These are phyloP conservation scores for Bombus fervidus DNA, from an alignment of 1,140 invertebrate species.

Conservation along the genomic window DNA sequence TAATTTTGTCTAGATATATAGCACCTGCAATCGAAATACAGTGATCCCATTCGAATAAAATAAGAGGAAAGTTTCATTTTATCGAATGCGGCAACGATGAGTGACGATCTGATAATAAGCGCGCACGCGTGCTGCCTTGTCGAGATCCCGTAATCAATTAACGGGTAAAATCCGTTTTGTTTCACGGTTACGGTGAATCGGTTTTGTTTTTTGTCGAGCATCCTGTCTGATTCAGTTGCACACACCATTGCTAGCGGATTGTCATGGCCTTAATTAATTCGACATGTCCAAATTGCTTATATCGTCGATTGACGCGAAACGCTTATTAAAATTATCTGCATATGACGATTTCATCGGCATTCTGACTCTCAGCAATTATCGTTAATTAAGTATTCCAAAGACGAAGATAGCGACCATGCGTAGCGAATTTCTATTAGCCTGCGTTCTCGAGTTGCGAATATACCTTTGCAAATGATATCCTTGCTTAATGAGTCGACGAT, in stretches of 20 bases:
- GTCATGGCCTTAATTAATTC: constrained; percentile 56
- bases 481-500: neutral
- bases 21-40: no score
- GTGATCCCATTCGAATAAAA: neutral
- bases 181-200: constrained; percentile 36
- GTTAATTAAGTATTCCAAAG: constrained; percentile 40
- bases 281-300: constrained; percentile 35
- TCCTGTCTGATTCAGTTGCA: constrained; percentile 19
- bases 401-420: neutral
- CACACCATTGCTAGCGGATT: constrained; percentile 1
- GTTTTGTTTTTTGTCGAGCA: constrained; percentile 31
- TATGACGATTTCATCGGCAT: constrained; percentile 22
- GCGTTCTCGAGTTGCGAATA: neutral
- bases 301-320: constrained; percentile 9
- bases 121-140: constrained; percentile 22
- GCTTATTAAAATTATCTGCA: constrained; percentile 13
- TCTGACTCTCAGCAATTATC: constrained; percentile 34
- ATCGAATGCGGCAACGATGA: neutral
- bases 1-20: no score
- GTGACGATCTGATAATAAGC: constrained; percentile 51
- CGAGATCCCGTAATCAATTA: constrained; percentile 58
- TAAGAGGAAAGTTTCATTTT: neutral
- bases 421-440: constrained; percentile 12
- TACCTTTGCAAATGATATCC: neutral
- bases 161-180: constrained; percentile 42